These are phyloP conservation scores for Graphium colonna DNA, from an alignment of 2,888 invertebrate species.

Conservation along the genomic window DNA sequence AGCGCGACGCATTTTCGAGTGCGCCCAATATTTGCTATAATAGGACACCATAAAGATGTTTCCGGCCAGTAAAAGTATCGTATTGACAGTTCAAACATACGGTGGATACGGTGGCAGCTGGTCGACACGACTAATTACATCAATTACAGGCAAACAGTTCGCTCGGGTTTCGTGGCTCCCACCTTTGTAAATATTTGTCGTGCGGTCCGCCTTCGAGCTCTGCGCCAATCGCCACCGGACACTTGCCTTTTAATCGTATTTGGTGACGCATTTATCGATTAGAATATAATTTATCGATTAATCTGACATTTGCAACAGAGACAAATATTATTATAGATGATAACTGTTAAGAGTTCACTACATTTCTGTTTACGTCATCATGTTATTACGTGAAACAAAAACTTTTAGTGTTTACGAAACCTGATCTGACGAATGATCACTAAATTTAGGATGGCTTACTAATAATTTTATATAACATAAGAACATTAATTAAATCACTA, in stretches of 20 bases:
- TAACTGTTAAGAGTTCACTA: too few species aligned
- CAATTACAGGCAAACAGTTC: conserved; percentile 74
- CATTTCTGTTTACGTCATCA: too few species aligned
- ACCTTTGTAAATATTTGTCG: conserved; percentile 77
- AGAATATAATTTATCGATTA: conserved; percentile 7
- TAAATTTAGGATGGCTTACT: too few species aligned
- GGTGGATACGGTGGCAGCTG: conserved; percentile 66
- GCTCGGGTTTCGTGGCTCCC: conserved; percentile 71
- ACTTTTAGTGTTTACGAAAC: too few species aligned
- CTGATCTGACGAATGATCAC: too few species aligned
- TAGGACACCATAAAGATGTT: conserved; percentile 70
- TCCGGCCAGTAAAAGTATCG: conserved; percentile 75
- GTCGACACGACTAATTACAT: conserved; percentile 79
- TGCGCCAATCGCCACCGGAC: conserved; percentile 7
- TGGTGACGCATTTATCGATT: not conserved
- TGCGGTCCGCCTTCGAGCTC: conserved; percentile 32
- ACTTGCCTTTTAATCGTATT: conserved; percentile 6
- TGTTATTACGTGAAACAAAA: too few species aligned
- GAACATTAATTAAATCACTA: too few species aligned
- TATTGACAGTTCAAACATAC: conserved; percentile 69
- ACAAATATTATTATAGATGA: too few species aligned
- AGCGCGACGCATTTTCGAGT: conserved; percentile 69
- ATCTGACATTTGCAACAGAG: too few species aligned
- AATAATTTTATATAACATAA: too few species aligned
- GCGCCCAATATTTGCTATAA: conserved; percentile 72